These are phyloP conservation scores for Capricornis sumatraensis DNA, from an alignment of 2,113 vertebrate genomes.

Conservation along the genomic window DNA sequence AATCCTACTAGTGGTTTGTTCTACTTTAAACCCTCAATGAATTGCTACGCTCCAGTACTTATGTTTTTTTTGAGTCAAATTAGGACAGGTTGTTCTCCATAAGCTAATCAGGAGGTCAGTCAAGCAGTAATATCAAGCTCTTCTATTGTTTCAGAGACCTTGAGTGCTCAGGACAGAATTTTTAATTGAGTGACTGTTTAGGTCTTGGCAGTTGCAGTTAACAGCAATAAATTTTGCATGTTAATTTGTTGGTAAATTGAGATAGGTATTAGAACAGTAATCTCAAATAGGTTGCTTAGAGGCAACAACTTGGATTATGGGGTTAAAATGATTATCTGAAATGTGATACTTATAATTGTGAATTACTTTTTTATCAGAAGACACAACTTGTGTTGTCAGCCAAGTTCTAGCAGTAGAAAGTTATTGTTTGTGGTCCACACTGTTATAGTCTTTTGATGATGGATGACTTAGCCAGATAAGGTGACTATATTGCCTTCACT, in stretches of 20 bases:
- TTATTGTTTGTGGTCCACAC: background rate
- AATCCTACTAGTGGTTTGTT: background rate
- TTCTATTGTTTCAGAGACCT: background rate
- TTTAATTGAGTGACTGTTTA: background rate
- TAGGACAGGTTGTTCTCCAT: background rate
- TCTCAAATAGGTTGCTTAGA: background rate
- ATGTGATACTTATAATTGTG: background rate
- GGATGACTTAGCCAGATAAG: background rate
- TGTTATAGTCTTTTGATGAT: background rate
- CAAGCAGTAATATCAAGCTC: background rate
- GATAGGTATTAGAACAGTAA: background rate
- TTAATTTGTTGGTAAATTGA: background rate
- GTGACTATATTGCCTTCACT: background rate
- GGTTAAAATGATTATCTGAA: background rate
- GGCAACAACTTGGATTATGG: background rate
- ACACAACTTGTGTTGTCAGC: background rate
- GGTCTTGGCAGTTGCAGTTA: background rate
- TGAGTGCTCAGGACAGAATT: background rate
- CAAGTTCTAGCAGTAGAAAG: background rate
- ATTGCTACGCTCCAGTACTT: background rate
- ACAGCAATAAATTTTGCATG: background rate
- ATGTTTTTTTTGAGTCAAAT: background rate
- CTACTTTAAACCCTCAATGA: background rate
- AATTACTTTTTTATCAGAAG: slow-evolving; percentile 11
- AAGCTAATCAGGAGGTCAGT: background rate